These are phyloP conservation scores for Pygocentrus nattereri DNA, from an alignment of 2,797 vertebrate species.

Conservation along the genomic window DNA sequence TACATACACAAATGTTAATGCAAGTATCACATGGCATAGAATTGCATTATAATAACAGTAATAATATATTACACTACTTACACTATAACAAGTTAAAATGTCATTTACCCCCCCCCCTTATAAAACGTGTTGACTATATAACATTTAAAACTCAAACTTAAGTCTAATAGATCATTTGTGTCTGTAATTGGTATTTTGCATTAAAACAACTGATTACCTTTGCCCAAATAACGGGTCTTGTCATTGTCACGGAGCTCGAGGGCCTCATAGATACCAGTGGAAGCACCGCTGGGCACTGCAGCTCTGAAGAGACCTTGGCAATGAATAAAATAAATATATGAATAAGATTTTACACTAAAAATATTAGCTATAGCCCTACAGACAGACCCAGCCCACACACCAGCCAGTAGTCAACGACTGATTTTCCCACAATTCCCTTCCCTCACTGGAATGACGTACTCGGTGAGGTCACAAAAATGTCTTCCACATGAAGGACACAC, in stretches of 20 bases:
- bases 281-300: constrained; percentile 97
- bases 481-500: constrained; percentile 21
- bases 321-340: constrained; percentile 23
- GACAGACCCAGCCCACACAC: neutral
- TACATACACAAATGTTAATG: no score
- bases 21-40: no score
- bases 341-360: neutral
- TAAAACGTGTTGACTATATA: no score
- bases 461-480: neutral
- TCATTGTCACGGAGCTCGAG: constrained; percentile 98
- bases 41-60: no score
- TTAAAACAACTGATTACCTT: constrained; percentile 80
- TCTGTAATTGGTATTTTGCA: neutral
- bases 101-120: no score
- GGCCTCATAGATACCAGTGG: constrained; percentile 97
- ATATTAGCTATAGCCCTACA: neutral
- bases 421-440: neutral
- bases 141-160: no score
- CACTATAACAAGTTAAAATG: no score
- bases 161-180: neutral
- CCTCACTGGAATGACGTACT: neutral
- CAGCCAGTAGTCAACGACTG: constrained; percentile 6
- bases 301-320: constrained; percentile 93
- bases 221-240: constrained; percentile 96
- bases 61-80: no score